These are phyloP conservation scores for Vireo griseus DNA, from an alignment of 2,797 vertebrate species.

Conservation along the genomic window DNA sequence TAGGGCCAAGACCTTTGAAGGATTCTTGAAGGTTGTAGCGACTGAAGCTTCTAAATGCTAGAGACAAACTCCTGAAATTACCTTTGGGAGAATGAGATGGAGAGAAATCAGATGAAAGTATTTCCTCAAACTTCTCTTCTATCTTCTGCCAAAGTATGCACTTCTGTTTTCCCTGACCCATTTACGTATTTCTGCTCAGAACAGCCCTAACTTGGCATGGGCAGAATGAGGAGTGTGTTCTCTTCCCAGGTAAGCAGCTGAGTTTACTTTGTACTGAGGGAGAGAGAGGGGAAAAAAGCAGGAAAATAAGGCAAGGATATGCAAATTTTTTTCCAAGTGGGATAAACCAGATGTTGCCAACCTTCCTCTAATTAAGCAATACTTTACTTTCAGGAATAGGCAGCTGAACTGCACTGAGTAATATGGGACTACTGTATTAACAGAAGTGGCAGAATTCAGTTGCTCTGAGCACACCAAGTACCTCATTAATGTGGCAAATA, in stretches of 20 bases:
- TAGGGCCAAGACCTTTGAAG: background rate
- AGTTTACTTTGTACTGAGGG: background rate
- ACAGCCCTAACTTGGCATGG: background rate
- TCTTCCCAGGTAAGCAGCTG: background rate
- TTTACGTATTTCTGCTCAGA: constrained; percentile 9
- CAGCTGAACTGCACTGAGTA: background rate
- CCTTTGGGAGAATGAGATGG: background rate
- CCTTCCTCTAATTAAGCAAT: background rate
- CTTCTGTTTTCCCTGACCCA: background rate
- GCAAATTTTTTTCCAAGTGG: background rate
- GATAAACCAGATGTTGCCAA: background rate
- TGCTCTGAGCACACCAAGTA: background rate
- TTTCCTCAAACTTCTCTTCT: constrained; percentile 21
- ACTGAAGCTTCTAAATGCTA: background rate
- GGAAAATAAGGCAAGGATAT: background rate
- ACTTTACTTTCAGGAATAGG: background rate
- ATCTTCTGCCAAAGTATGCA: background rate
- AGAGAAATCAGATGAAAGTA: background rate
- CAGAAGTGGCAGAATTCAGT: background rate
- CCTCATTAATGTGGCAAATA: background rate
- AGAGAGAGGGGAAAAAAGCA: background rate
- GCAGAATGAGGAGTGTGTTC: background rate
- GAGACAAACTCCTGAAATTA: background rate
- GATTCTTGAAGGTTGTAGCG: background rate
- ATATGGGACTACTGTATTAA: background rate